Conservation (phyloP, 2,113 vertebrate genomes). For the Platycercus adscitus region DNA sequence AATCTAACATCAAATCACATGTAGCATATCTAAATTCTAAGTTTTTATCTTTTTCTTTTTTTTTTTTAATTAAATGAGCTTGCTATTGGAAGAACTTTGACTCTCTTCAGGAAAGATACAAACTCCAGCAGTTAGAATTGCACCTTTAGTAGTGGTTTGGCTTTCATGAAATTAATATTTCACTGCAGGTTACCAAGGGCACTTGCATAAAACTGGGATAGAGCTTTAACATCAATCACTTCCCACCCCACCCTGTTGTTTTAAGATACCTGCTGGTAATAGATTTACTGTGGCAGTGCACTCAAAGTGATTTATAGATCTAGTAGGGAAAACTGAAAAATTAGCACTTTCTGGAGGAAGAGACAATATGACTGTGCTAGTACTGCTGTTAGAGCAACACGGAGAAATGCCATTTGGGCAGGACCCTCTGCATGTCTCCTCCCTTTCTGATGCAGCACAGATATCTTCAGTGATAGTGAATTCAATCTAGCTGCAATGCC, state of each 20-base stretch:
- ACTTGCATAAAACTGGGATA: neutral
- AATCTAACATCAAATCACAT: rapidly evolving
- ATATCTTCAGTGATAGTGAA: neutral
- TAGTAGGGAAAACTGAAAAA: neutral
- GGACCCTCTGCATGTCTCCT: neutral
- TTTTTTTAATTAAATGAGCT: neutral
- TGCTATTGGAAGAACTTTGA: neutral
- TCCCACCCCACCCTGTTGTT: neutral
- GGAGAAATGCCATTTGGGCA: neutral
- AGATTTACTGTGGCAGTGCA: neutral
- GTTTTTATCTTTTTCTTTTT: neutral
- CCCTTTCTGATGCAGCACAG: neutral
- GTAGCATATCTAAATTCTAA: neutral
- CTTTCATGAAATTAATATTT: neutral
- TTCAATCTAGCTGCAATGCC: neutral
- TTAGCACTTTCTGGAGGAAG: neutral
- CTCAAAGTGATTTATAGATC: neutral
- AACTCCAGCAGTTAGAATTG: neutral
- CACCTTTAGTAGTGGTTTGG: neutral
- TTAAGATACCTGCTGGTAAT: neutral
- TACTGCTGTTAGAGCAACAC: neutral
- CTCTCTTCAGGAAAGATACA: neutral
- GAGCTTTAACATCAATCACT: neutral
- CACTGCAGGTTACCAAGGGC: neutral
- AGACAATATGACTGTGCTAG: neutral